phyloP scores from a whole-genome alignment of 1,140 invertebrate species.

The Cydia fagiglandana region DNA sequence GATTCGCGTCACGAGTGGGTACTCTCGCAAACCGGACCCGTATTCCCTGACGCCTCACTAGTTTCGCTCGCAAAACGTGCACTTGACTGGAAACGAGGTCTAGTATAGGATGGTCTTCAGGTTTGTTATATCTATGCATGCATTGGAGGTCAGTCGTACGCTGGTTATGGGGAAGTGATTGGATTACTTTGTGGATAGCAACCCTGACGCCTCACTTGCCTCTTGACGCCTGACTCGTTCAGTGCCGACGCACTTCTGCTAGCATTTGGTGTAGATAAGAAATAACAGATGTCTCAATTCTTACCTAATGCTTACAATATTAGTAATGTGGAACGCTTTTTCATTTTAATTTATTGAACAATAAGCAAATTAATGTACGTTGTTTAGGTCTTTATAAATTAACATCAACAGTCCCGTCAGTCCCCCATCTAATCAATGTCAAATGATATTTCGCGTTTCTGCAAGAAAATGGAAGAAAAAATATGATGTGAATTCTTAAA shows the following conservation, averaged over 20 bases:
- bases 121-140: not conserved
- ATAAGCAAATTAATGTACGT: too few species aligned
- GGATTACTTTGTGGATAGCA: not conserved
- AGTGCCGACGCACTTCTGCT: conserved; percentile 1
- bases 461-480: too few species aligned
- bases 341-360: too few species aligned
- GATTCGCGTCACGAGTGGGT: conserved; percentile 27
- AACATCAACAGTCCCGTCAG: too few species aligned
- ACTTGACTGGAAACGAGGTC: not conserved
- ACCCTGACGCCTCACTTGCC: conserved; percentile 4
- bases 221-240: conserved; percentile 15
- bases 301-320: not conserved
- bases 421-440: too few species aligned
- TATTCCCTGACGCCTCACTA: conserved; percentile 26
- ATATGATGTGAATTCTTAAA: too few species aligned
- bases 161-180: not conserved
- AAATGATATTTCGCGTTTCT: too few species aligned
- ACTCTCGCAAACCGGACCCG: conserved; percentile 14
- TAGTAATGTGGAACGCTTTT: not conserved
- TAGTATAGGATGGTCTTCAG: too few species aligned
- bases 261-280: not conserved
- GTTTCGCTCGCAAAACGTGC: not conserved
- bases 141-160: not conserved
- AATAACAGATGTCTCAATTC: not conserved
- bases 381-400: too few species aligned